Conservation (phyloP, 2,113 vertebrate species). For the Benitochromis conjunctus region DNA sequence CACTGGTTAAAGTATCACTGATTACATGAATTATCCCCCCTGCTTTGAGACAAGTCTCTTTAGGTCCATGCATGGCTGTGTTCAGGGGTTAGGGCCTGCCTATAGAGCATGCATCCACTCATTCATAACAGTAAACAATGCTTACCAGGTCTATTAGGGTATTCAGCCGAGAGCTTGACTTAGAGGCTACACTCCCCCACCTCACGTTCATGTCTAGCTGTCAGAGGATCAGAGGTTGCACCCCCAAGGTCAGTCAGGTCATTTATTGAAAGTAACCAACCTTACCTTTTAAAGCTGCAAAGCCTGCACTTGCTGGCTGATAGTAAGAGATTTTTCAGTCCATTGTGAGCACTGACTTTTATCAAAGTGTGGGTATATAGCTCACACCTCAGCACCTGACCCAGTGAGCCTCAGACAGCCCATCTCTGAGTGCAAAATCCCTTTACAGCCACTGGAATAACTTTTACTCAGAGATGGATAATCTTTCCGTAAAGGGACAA, state of each 20-base stretch:
- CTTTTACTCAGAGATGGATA: conserved; percentile 3
- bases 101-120: background rate
- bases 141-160: background rate
- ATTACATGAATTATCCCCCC: background rate
- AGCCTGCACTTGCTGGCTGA: background rate
- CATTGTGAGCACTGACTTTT: background rate
- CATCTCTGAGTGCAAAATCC: background rate
- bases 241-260: background rate
- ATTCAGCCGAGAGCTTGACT: background rate
- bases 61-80: background rate
- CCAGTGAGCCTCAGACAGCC: background rate
- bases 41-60: background rate
- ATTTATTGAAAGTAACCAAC: background rate
- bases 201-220: background rate
- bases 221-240: background rate
- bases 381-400: background rate
- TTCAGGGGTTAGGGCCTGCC: background rate
- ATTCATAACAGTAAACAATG: background rate
- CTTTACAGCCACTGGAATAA: background rate
- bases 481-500: background rate
- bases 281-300: background rate
- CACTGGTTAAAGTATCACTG: background rate
- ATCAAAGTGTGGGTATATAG: background rate
- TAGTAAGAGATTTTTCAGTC: background rate
- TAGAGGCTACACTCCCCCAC: background rate